phyloP scores from a whole-genome alignment of 2,113 vertebrate genomes.

The Cyrtonyx montezumae region DNA sequence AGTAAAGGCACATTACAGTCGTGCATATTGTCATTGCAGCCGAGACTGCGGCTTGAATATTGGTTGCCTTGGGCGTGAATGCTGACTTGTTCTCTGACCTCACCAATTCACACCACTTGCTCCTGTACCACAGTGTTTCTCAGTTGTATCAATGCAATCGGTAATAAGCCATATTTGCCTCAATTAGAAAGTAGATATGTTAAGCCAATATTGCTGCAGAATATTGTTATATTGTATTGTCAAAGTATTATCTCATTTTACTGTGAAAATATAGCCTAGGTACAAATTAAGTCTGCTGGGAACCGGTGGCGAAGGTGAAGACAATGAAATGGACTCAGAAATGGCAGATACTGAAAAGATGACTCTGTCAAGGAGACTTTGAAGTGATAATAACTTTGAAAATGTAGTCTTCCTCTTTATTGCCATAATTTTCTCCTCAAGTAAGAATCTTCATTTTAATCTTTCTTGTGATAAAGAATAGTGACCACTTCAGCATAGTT shows the following conservation, averaged over 20 bases:
- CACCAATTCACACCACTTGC: background rate
- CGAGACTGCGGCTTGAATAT: background rate
- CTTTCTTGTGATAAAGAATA: background rate
- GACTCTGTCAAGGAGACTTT: background rate
- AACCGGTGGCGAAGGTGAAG: background rate
- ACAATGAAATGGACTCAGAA: background rate
- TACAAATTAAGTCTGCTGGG: background rate
- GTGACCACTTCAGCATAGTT: background rate
- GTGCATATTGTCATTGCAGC: background rate
- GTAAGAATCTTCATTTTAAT: background rate
- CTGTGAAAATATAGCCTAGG: background rate
- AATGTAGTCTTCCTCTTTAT: background rate
- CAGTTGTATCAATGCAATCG: background rate
- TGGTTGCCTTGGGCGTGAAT: background rate
- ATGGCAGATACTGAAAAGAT: background rate
- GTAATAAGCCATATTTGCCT: background rate
- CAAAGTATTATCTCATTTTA: background rate
- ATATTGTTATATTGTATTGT: background rate
- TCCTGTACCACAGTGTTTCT: background rate
- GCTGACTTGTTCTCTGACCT: background rate
- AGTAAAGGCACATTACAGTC: background rate
- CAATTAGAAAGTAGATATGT: background rate
- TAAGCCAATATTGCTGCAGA: background rate
- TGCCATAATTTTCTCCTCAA: background rate
- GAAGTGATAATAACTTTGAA: background rate